Evolutionary conservation across 2,113 vertebrate genomes (phyloP), one percentile per base, ranked within the genome.

Genomic region (Microcebus murinus): DNA sequence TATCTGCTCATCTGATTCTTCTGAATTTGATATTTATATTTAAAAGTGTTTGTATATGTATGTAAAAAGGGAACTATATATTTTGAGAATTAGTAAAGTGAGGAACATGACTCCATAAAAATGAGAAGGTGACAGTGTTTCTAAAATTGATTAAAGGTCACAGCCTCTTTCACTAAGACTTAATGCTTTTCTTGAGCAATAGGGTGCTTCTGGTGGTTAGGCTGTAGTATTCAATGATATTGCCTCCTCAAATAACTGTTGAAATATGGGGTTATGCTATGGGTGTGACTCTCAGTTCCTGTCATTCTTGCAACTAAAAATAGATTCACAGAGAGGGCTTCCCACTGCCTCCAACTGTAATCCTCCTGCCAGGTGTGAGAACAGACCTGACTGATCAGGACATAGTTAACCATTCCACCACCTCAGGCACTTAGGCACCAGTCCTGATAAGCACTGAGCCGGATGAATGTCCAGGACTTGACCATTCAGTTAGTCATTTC

Each of bases 21-120:
- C 84, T 84, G 86, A 85, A 45, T 80, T 87, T 83, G 34, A 23
- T 95, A 55, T 96, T 97, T 97, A 80, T 96, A 59, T 96, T 94
- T 97, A 52, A 90, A 97, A 95, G 80, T 93, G 63, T 91, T 91
- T 95, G 68, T 97, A 63, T 97, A 83, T 95, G 85, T 97, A 71
- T 98, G 73, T 97, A 97, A 84, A 96, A 97, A 96, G 45, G 61
- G 70, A 97, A 89, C 57, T 52, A 39, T 91, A 55, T 87, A 80
- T 84, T 96, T 91, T 91, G 82, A 89, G 73, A 96, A 82, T 82
- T 68, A 92, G 59, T 97, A 91, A 94, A 96, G 39, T 83, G 52
- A 92, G 76, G 94, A 45, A 87, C 59, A 12, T 94, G 57, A 89
- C 14, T 17, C 21, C 93, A 59, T 91, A 88, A 89, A 95, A 96